Evolutionary conservation across 2,888 invertebrate genomes (phyloP), one percentile per base, ranked within the genome.

Genomic region (Callyntrura sp.): DNA sequence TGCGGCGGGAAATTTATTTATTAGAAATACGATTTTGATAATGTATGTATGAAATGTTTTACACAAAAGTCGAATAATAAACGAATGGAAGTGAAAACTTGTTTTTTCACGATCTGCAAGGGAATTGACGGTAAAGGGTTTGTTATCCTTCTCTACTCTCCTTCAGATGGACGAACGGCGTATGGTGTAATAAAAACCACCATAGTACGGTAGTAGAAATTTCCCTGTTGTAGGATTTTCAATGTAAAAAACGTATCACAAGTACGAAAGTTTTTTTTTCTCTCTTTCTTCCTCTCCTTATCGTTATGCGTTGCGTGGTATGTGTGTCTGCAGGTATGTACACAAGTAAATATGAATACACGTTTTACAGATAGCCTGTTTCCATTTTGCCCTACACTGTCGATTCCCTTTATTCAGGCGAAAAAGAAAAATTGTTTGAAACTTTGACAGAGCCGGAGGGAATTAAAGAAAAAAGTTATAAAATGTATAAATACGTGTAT

Each of bases 61-160:
- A 82, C 55, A 82, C 43, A 48, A 68, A 65, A 82, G 45, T 57
- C 81, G 55, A 78, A 57, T 81, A 81, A 57, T 76, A 82, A 62
- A 70, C 70, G 84, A 55, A 68, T 70, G 78, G 51, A 78, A 78
- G 85, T 85, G 85, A 78, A 85, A 85, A 85, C 85, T 85, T 85
- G 85, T 78, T 85, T 85, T 35, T 85, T 85, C 17, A 85, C 85
- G 78, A 85, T 85, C 85, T 65, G 85, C 85, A 28, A 78, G 85
- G 85, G 85, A 85, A 85, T 85, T 85, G 51, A 48, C 51, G 62
- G 35, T 62, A 8, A 6, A 9, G 3, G 60, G 25, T 62, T 48
- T 25, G 76, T 48, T 70, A 25, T 83, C 79, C 25, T 25, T 1
- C 28, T 68, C 70, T 62, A 11, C 55, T n/a, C 17, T 35, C 35